Evolutionary conservation across 2,797 vertebrate species (phyloP).

Genomic region (Gadopsis marmoratus): DNA sequence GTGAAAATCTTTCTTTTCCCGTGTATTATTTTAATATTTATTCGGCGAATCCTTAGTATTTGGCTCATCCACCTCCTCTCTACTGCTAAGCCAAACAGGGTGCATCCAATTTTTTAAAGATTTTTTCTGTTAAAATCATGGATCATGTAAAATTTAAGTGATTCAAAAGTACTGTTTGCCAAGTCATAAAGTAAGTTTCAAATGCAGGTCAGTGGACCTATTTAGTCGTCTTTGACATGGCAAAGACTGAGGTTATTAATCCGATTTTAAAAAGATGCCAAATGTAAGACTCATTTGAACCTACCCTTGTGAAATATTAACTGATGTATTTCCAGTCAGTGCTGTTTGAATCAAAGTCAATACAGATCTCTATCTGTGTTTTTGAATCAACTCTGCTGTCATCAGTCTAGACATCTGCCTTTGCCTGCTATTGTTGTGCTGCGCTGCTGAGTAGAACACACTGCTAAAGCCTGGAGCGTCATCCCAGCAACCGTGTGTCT

Average conservation of each 20-base stretch:
- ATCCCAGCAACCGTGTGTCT: constrained; percentile 49
- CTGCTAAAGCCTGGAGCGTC: constrained; percentile 54
- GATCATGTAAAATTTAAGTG: background rate
- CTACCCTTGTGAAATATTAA: constrained; percentile 6
- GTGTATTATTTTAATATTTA: background rate
- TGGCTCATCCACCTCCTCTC: background rate
- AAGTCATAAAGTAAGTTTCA: background rate
- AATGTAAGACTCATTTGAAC: background rate
- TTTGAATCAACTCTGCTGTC: constrained; percentile 48
- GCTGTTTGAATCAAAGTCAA: constrained; percentile 20
- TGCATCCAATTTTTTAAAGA: background rate
- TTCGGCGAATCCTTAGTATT: background rate
- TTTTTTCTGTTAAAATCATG: background rate
- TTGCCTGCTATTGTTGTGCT: constrained; percentile 50
- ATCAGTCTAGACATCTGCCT: constrained; percentile 68
- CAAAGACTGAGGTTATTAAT: background rate
- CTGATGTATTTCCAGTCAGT: constrained; percentile 1
- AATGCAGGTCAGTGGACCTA: background rate
- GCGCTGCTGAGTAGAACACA: constrained; percentile 40
- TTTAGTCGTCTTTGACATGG: background rate
- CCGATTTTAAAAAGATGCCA: background rate
- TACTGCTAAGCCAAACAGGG: too few relatives aligned
- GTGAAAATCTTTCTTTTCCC: background rate
- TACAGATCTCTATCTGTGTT: constrained; percentile 52
- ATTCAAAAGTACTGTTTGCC: background rate